Conservation (phyloP, 2,113 vertebrate species). For the Pseudorhombus dupliciocellatus region DNA sequence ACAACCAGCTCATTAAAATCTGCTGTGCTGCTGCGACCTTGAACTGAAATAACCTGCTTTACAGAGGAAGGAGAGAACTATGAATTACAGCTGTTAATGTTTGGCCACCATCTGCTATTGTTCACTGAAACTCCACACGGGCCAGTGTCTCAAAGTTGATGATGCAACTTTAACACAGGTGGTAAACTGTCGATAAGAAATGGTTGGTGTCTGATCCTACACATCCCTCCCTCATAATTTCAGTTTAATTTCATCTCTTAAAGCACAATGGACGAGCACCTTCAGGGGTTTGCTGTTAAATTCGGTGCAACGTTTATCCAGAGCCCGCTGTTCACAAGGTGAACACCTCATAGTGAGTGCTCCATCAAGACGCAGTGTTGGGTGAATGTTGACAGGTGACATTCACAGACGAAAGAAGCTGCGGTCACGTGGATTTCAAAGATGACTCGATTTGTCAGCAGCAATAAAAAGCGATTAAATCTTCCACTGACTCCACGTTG, state of each 20-base stretch:
- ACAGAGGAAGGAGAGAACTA: not conserved
- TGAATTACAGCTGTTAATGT: conserved; percentile 55
- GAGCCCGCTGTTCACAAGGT: not conserved
- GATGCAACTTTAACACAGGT: conserved; percentile 9
- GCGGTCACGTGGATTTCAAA: not conserved
- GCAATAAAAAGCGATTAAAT: not conserved
- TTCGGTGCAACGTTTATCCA: not conserved
- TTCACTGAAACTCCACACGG: conserved; percentile 5
- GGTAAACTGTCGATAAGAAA: conserved; percentile 1
- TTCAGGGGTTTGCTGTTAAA: not conserved
- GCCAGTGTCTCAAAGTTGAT: conserved; percentile 29
- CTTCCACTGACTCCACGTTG: not conserved
- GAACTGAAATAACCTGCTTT: conserved; percentile 14
- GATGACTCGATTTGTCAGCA: not conserved
- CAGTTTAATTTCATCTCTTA: not conserved
- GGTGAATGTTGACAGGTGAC: not conserved
- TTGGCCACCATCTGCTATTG: conserved; percentile 48
- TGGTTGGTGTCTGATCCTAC: not conserved
- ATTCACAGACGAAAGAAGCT: not conserved
- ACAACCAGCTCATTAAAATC: not conserved
- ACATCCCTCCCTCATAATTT: not conserved
- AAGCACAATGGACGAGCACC: not conserved
- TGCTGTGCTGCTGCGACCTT: conserved; percentile 33
- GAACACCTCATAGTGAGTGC: too few relatives aligned
- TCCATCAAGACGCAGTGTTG: not conserved